A percentile compares a stretch with the other conserved stretches of the same genome.
Conservation (phyloP, 2,888 invertebrate genomes). For the Ochropleura leucogaster region DNA sequence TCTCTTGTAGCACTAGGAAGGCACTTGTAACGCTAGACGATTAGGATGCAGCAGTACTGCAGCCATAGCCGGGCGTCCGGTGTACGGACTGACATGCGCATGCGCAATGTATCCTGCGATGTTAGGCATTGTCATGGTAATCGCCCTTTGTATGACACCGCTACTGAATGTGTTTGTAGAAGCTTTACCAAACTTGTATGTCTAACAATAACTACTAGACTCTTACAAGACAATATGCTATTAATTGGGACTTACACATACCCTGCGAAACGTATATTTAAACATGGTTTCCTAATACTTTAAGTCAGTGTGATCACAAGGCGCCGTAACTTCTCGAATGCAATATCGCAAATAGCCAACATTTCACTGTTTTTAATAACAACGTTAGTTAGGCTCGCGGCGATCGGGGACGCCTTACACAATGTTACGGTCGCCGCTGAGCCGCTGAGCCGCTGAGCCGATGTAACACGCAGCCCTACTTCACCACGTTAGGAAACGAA, state of each 20-base stretch:
- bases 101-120: slow-evolving; percentile 34
- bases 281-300: not conserved
- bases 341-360: slow-evolving; percentile 16
- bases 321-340: slow-evolving; percentile 9
- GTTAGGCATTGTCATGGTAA: slow-evolving; percentile 43
- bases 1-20: not conserved
- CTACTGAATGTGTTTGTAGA: not conserved
- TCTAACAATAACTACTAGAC: slow-evolving; percentile 2
- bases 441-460: not conserved
- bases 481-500: slow-evolving; percentile 27
- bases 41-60: not conserved
- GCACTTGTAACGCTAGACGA: not conserved
- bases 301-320: slow-evolving; percentile 5
- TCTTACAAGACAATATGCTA: not conserved
- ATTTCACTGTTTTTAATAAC: slow-evolving; percentile 37
- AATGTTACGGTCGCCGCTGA: slow-evolving; percentile 31
- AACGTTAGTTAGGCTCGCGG: slow-evolving; percentile 10
- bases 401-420: slow-evolving; percentile 53
- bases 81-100: slow-evolving; percentile 42
- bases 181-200: not conserved
- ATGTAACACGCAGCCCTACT: slow-evolving; percentile 36
- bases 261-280: not conserved
- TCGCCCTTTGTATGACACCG: slow-evolving; percentile 15
- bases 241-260: not conserved
- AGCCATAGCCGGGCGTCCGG: not conserved